Evolutionary conservation across 92 coral and sea anemone genomes (phyloP).

Genomic region (Porites evermanni): DNA sequence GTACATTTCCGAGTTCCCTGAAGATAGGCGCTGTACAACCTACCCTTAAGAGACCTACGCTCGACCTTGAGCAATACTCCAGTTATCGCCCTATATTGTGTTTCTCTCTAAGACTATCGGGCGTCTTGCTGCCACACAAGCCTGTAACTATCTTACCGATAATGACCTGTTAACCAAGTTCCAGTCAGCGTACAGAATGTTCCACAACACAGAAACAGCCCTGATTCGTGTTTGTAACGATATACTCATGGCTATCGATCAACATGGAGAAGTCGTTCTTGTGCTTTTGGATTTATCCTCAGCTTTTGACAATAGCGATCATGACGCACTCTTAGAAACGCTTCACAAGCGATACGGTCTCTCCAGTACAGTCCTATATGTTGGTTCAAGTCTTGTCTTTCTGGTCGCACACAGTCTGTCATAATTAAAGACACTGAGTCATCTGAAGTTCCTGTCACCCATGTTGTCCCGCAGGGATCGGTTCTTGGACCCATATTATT

Average conservation of each 20-base stretch:
- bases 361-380: conserved; percentile 8
- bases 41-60: background rate
- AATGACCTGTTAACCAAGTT: background rate
- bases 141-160: background rate
- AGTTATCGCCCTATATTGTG: background rate
- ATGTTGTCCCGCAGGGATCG: conserved; percentile 20
- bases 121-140: background rate
- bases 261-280: conserved; percentile 42
- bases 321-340: conserved; percentile 21
- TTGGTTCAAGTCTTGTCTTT: conserved; percentile 41
- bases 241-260: conserved; percentile 30
- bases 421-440: conserved; percentile 17
- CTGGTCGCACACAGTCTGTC: conserved; percentile 22
- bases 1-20: too few relatives aligned
- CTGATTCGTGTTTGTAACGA: conserved; percentile 44
- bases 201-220: conserved; percentile 48
- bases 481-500: conserved; percentile 27
- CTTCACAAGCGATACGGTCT: conserved; percentile 33
- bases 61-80: background rate
- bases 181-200: conserved; percentile 50
- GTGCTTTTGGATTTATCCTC: conserved; percentile 44
- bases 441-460: background rate
- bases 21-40: too few relatives aligned
- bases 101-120: background rate
- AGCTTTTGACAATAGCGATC: conserved; percentile 50